Conservation (phyloP, 1,140 invertebrate genomes). For the Lucilia cuprina region DNA sequence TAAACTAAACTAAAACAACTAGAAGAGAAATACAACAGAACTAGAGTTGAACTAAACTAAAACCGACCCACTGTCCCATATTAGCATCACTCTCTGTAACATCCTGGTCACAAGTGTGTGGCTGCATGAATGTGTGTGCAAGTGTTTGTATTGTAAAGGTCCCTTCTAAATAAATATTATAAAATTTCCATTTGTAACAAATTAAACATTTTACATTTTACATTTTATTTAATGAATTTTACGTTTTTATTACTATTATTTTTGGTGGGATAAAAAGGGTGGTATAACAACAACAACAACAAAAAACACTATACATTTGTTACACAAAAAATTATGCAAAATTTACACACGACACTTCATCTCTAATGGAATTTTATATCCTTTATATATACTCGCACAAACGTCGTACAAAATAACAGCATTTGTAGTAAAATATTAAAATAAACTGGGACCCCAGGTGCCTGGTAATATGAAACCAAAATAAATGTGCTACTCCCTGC, state of each 20-base stretch:
- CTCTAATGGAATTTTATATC: conserved; percentile 31
- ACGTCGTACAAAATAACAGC: neutral
- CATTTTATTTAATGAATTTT: conserved; percentile 32
- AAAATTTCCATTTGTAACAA: conserved; percentile 29
- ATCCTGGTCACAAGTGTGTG: too few species aligned
- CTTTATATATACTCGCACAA: neutral
- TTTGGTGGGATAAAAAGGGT: neutral
- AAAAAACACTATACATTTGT: neutral
- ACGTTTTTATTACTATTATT: neutral
- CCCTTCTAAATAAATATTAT: conserved; percentile 10
- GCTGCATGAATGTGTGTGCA: neutral
- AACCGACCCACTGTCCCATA: neutral
- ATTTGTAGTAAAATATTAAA: neutral
- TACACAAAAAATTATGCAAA: conserved; percentile 21
- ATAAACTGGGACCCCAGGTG: conserved; percentile 22
- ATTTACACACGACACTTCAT: conserved; percentile 26
- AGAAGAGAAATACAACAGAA: too few species aligned
- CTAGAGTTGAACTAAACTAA: too few species aligned
- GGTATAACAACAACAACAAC: neutral
- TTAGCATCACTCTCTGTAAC: neutral
- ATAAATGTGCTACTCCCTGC: conserved; percentile 4
- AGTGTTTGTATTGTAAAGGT: neutral
- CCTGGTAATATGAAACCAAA: conserved; percentile 30
- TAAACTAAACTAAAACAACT: too few species aligned
- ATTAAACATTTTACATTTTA: conserved; percentile 26